Evolutionary conservation across 2,888 invertebrate species (phyloP), one percentile per base, ranked within the genome.

Genomic region (Orthonevra nobilis): DNA sequence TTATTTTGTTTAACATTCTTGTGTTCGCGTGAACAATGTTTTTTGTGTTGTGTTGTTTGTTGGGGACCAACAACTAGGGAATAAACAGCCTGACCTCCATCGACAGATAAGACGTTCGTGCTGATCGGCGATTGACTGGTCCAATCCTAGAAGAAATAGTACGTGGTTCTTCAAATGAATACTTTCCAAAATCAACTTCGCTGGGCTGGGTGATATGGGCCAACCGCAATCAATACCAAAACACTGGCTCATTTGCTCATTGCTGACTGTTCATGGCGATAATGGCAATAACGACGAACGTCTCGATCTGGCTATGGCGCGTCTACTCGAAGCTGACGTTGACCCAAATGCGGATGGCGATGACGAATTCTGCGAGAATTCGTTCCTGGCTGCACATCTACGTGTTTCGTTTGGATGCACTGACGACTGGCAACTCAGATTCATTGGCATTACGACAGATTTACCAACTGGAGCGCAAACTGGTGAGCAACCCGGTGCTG

Each of bases 101-200:
- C 19, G 10, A 40, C 40, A 7, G 2, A 15, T n/a, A 56, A 46
- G 36, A 61, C 60, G 34, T 44, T 60, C 12, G 6, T 44, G 32
- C 30, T 44, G 20, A 60, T 60, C 14, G 44, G 58, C 44, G 58
- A 60, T 3, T 19, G 10, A 14, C 14, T 60, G 44, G 23, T 60
- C 1, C 20, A 36, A 12, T 68, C 17, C 42, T 15, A 42, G 40
- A 66, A 32, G 64, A 42, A 52, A 54, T 42, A 9, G 38, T 42
- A 66, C 52, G 64, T 10, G 64, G 64, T 19, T 60, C 64, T 10
- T 12, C n/a, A 7, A 23, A 26, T 28, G 54, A 52, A 19, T n/a
- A n/a, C n/a, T n/a, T n/a, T n/a, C n/a, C n/a, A n/a, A n/a, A n/a
- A n/a, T n/a, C n/a, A n/a, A n/a, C n/a, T n/a, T n/a, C n/a, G n/a